Evolutionary conservation across 37 sponge, comb jelly and placozoan genomes (phyloP).

Genomic region (Oopsacas minuta): DNA sequence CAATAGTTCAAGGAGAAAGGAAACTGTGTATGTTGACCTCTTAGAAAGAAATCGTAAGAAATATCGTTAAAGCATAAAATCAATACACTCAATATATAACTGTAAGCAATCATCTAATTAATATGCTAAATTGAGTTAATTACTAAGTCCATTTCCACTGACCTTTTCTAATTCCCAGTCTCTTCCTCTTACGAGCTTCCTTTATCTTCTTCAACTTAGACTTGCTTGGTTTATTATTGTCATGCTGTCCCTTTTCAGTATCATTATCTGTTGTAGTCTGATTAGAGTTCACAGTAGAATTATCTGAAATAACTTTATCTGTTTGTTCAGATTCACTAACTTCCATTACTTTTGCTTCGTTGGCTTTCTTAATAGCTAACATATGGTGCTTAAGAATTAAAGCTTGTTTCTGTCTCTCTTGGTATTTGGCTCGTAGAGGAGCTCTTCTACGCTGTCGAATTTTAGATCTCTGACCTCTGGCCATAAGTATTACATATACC

Average conservation of each 20-base stretch:
- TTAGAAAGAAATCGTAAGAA: too few species aligned
- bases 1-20: too few species aligned
- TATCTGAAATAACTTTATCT: not conserved
- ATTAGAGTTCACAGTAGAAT: not conserved
- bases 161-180: not conserved
- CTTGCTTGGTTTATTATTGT: not conserved
- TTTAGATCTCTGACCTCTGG: not conserved
- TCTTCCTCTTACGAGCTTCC: constrained; percentile 1
- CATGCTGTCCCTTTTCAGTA: not conserved
- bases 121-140: too few species aligned
- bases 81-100: too few species aligned
- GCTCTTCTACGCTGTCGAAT: constrained; percentile 1
- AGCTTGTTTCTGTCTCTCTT: not conserved
- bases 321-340: not conserved
- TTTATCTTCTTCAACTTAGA: not conserved
- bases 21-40: too few species aligned
- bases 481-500: too few species aligned
- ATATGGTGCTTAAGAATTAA: not conserved
- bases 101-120: too few species aligned
- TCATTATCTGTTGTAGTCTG: not conserved
- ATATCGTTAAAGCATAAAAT: too few species aligned
- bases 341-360: not conserved
- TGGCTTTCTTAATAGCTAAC: not conserved
- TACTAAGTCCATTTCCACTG: constrained; percentile 10
- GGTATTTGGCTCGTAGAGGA: not conserved